Evolutionary conservation across 2,888 invertebrate species (phyloP).

Genomic region (Saturnia pavonia): DNA sequence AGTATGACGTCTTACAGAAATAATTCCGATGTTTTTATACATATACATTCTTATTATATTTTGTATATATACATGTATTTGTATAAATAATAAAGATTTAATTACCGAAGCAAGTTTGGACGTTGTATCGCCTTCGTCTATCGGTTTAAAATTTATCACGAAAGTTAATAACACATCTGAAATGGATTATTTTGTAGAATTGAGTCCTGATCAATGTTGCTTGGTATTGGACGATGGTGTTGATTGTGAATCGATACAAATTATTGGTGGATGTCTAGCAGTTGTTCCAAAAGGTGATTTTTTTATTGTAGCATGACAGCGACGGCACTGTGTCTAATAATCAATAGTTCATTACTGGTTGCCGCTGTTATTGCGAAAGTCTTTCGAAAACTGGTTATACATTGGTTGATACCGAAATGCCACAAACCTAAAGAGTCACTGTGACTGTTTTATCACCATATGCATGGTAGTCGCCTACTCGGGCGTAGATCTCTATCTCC

Average conservation of each 20-base stretch:
- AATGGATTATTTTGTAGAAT: slow-evolving; percentile 46
- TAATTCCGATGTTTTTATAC: slow-evolving; percentile 9
- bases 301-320: no score
- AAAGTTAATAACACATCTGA: slow-evolving; percentile 9
- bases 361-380: no score
- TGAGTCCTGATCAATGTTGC: slow-evolving; percentile 61
- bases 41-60: slow-evolving; percentile 1
- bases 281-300: slow-evolving; percentile 49
- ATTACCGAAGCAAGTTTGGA: not conserved
- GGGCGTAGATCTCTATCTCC: no score
- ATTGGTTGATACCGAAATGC: no score
- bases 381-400: no score
- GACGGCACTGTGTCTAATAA: no score
- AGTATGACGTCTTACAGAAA: not conserved
- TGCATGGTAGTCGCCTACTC: no score
- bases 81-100: slow-evolving; percentile 4
- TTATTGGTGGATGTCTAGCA: slow-evolving; percentile 49
- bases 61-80: slow-evolving; percentile 6
- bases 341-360: no score
- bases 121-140: not conserved
- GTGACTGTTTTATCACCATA: no score
- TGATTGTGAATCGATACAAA: slow-evolving; percentile 54
- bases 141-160: not conserved
- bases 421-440: no score
- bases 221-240: slow-evolving; percentile 38